phyloP scores from a whole-genome alignment of 1,140 invertebrate species.

The Drosophila bipectinata region DNA sequence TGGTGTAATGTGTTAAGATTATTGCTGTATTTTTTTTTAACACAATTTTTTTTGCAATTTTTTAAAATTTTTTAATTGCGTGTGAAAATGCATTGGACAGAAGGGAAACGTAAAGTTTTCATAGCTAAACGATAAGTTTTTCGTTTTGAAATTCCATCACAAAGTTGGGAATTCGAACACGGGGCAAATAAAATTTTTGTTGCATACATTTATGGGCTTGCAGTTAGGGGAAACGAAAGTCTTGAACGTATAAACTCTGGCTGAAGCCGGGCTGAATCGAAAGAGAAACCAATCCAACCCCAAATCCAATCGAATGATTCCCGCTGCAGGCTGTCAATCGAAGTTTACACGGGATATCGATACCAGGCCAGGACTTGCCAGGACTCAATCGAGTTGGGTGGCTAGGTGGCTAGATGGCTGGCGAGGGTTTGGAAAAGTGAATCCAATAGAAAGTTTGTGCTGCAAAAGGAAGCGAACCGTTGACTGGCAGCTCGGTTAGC shows the following conservation, averaged over 20 bases:
- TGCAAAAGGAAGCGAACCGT: constrained; percentile 34
- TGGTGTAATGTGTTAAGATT: too few relatives aligned
- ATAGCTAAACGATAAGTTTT: not conserved
- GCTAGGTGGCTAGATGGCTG: constrained; percentile 2
- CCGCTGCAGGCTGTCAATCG: constrained; percentile 60
- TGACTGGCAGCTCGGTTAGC: constrained; percentile 58
- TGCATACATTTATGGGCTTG: constrained; percentile 22
- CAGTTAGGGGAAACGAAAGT: not conserved
- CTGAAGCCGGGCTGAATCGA: constrained; percentile 3
- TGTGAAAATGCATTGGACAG: not conserved
- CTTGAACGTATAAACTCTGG: constrained; percentile 15
- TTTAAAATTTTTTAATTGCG: too few relatives aligned
- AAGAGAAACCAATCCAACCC: constrained; percentile 28
- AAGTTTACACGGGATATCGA: constrained; percentile 61
- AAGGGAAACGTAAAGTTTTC: too few relatives aligned
- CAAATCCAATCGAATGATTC: constrained; percentile 30
- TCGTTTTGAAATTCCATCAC: not conserved
- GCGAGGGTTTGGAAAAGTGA: constrained; percentile 20
- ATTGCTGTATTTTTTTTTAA: too few relatives aligned
- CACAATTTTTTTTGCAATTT: too few relatives aligned
- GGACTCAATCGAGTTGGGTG: constrained; percentile 42
- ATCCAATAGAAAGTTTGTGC: constrained; percentile 65
- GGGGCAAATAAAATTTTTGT: not conserved
- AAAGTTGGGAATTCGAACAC: not conserved
- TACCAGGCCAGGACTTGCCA: constrained; percentile 26